Conservation (phyloP, 2,113 vertebrate genomes). For the Diphyllodes magnificus region DNA sequence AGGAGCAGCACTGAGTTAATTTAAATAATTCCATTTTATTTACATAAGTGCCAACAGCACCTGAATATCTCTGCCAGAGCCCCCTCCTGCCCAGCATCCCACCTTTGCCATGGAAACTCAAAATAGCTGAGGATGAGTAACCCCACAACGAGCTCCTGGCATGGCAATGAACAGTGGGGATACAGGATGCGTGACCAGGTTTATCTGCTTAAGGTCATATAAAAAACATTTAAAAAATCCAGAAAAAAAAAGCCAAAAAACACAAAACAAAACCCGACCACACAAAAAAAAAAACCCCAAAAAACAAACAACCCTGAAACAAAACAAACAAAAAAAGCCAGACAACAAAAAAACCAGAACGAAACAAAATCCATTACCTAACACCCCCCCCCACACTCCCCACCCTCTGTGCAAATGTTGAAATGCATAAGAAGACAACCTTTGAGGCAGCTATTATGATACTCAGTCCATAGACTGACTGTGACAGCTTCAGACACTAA, state of each 20-base stretch:
- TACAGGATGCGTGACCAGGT: neutral
- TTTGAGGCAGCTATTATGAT: constrained; percentile 43
- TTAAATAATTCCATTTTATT: constrained; percentile 24
- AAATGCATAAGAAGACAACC: constrained; percentile 35
- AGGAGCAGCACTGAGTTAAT: neutral
- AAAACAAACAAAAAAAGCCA: neutral
- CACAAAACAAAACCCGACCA: no score
- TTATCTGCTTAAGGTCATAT: constrained; percentile 24
- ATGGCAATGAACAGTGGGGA: constrained; percentile 5
- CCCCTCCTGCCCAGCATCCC: neutral
- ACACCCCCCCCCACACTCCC: rapidly evolving
- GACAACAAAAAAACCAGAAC: neutral
- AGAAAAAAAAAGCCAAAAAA: neutral
- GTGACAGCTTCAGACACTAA: constrained; percentile 17
- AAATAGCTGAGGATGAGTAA: neutral
- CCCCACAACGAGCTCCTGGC: constrained; percentile 13
- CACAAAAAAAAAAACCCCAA: rapidly evolving
- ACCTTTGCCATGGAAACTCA: neutral
- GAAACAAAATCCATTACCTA: neutral
- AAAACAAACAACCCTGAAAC: neutral
- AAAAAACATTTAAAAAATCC: neutral
- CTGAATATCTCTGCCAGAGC: neutral
- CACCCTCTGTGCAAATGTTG: neutral
- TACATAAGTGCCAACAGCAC: constrained; percentile 28
- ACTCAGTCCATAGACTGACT: constrained; percentile 12